These are phyloP conservation scores for Mesoligia furuncula DNA, from an alignment of 2,888 invertebrate genomes.

Conservation along the genomic window DNA sequence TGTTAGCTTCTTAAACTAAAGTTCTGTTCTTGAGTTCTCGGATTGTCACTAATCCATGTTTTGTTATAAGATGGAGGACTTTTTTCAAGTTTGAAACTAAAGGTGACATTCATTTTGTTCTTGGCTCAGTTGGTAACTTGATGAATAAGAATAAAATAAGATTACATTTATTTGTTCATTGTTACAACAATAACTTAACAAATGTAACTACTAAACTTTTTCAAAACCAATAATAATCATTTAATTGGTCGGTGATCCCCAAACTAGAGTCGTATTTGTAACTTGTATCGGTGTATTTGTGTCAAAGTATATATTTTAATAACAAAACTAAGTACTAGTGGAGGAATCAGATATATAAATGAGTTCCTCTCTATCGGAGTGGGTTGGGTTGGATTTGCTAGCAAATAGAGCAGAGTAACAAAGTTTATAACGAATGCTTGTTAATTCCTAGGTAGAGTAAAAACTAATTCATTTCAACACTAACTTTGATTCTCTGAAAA, in stretches of 20 bases:
- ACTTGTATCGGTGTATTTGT: not conserved
- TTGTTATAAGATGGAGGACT: not conserved
- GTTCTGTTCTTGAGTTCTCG: not conserved
- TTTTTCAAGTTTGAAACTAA: not conserved
- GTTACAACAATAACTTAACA: not conserved
- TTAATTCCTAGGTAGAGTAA: not conserved
- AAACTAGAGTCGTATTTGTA: not conserved
- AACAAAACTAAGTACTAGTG: not conserved
- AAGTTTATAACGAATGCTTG: slow-evolving; percentile 10
- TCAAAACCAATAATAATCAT: not conserved
- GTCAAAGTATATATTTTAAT: not conserved
- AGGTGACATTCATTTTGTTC: not conserved
- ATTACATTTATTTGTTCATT: not conserved
- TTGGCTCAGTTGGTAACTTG: not conserved
- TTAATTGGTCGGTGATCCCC: not conserved
- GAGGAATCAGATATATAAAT: not conserved
- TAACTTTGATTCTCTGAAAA: not conserved
- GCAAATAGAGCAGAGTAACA: not conserved
- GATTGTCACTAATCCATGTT: not conserved
- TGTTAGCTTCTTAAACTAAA: not conserved
- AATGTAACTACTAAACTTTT: not conserved
- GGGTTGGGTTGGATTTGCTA: not conserved
- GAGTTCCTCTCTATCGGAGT: not conserved
- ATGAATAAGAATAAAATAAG: no score
- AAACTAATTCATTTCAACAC: not conserved